A percentile compares a stretch with the other conserved stretches of the same genome.
phyloP scores from a whole-genome alignment of 2,888 invertebrate genomes.

The Notodonta ziczac region DNA sequence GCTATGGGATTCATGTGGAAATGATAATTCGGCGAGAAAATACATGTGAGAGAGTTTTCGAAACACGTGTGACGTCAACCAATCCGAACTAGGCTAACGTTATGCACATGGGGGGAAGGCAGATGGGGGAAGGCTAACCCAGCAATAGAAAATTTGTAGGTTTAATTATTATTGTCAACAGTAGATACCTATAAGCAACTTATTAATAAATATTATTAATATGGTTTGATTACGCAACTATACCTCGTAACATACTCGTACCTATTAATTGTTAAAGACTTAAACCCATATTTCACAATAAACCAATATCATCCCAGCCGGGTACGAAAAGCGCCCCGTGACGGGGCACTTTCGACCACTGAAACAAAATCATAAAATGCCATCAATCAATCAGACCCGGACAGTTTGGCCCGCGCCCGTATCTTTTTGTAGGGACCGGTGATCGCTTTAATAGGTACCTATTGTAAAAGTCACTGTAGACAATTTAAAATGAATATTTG shows the following conservation, averaged over 20 bases:
- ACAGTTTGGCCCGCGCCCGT: not conserved
- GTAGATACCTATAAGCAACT: too few relatives aligned
- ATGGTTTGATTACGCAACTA: not conserved
- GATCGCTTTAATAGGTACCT: not conserved
- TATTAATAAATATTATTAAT: not conserved
- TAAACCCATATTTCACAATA: constrained; percentile 5
- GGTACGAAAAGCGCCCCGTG: constrained; percentile 5
- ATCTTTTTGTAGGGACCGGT: not conserved
- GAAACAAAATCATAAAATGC: constrained; percentile 11
- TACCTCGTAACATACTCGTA: not conserved
- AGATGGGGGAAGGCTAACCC: too few relatives aligned
- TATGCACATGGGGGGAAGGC: too few relatives aligned
- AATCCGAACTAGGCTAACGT: too few relatives aligned
- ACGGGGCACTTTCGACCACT: constrained; percentile 13
- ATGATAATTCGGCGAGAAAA: too few relatives aligned
- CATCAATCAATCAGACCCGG: constrained; percentile 6
- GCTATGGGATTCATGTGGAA: too few relatives aligned
- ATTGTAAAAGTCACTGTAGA: not conserved
- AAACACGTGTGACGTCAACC: too few relatives aligned
- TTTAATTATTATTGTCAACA: too few relatives aligned
- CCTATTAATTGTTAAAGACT: not conserved
- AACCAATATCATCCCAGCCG: constrained; percentile 1
- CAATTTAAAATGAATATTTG: too few relatives aligned
- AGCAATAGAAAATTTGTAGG: too few relatives aligned
- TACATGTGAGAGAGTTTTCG: too few relatives aligned